Evolutionary conservation across 2,113 vertebrate species (phyloP).

Genomic region (Dipodomys ordii): DNA sequence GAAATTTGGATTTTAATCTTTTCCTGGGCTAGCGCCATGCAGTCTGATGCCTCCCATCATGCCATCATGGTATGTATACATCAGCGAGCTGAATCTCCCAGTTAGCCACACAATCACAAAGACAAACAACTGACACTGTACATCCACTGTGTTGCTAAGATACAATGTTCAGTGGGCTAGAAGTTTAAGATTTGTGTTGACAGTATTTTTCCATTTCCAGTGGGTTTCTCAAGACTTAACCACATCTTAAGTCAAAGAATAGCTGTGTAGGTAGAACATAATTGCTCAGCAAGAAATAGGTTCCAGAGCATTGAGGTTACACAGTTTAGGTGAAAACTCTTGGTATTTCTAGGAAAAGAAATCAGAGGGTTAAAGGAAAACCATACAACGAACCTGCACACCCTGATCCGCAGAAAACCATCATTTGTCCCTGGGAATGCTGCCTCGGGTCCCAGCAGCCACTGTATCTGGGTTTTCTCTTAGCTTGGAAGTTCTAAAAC

Average conservation of each 20-base stretch:
- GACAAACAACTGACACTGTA: background rate
- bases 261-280: background rate
- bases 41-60: background rate
- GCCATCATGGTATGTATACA: background rate
- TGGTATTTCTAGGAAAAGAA: background rate
- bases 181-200: background rate
- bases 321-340: background rate
- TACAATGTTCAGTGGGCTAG: background rate
- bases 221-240: background rate
- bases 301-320: background rate
- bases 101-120: background rate
- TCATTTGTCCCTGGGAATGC: background rate
- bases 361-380: slow-evolving; percentile 35
- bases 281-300: background rate
- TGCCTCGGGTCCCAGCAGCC: background rate
- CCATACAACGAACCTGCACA: background rate
- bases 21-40: background rate
- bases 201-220: background rate
- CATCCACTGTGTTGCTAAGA: background rate
- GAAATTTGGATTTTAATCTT: background rate
- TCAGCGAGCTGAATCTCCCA: background rate
- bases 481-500: background rate
- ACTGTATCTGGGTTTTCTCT: background rate
- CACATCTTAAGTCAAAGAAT: background rate
- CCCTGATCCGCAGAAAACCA: background rate